Percentiles rank a stretch among this genome's conserved stretches.
Evolutionary conservation across 2,113 vertebrate genomes (phyloP).

Genomic region (Telmatochromis sp.): DNA sequence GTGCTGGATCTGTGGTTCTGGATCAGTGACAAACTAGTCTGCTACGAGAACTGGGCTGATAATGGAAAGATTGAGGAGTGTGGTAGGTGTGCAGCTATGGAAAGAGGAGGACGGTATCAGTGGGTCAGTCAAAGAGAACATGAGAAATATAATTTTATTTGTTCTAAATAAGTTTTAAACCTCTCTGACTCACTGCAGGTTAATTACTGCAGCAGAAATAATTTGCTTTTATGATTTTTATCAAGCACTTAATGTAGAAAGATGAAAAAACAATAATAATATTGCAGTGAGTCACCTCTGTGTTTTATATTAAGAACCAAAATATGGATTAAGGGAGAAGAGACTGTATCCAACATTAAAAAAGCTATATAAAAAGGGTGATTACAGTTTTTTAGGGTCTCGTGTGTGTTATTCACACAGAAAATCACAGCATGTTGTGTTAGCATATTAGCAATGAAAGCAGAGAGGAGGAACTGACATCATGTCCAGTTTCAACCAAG

Average conservation of each 20-base stretch:
- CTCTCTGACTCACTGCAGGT: not conserved
- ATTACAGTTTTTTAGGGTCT: not conserved
- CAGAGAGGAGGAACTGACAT: not conserved
- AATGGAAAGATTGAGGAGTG: not conserved
- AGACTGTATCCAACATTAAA: not conserved
- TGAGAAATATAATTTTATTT: not conserved
- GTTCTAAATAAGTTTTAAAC: not conserved
- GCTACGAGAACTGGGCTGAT: not conserved
- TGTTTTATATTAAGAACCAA: not conserved
- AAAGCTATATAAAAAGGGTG: not conserved
- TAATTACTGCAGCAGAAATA: accelerated
- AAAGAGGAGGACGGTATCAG: not conserved
- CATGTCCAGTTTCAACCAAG: not conserved
- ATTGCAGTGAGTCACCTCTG: not conserved
- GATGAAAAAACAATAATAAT: not conserved
- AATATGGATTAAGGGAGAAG: not conserved
- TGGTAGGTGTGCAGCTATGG: not conserved
- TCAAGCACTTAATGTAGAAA: not conserved
- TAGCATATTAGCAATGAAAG: not conserved
- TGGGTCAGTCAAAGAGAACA: accelerated
- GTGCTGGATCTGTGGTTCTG: not conserved
- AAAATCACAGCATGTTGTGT: not conserved
- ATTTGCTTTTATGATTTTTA: not conserved
- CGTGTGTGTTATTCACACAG: not conserved
- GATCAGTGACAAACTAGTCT: accelerated